Percentiles rank a stretch among this genome's conserved stretches.
phyloP scores from a whole-genome alignment of 2,797 vertebrate species.

The Clarias pachynema region DNA sequence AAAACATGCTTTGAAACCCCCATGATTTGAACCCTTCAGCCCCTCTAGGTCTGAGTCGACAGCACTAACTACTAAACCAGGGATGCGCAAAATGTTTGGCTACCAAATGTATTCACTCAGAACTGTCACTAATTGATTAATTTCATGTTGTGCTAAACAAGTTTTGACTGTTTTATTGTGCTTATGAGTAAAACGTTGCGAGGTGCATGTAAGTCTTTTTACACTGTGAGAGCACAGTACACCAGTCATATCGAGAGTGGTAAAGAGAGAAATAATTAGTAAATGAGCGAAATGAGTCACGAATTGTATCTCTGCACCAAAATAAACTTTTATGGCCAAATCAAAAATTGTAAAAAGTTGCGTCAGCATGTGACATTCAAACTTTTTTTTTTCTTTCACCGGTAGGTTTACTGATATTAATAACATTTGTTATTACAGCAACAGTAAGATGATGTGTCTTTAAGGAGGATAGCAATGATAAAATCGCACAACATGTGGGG shows the following conservation, averaged over 20 bases:
- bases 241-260: neutral
- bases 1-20: too few species aligned
- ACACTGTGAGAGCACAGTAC: neutral
- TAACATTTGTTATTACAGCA: neutral
- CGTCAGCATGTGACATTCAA: neutral
- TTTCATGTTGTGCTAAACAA: neutral
- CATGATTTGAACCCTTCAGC: too few species aligned
- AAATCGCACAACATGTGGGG: neutral
- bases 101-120: neutral
- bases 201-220: neutral
- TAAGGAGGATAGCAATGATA: neutral
- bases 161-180: neutral
- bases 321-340: neutral
- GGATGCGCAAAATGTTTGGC: neutral
- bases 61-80: too few species aligned
- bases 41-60: too few species aligned
- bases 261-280: neutral
- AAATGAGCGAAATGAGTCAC: neutral
- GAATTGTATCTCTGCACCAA: neutral
- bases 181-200: neutral
- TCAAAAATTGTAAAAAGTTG: neutral
- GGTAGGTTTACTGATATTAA: too few species aligned
- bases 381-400: neutral
- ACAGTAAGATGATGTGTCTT: neutral
- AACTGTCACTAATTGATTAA: neutral